Evolutionary conservation across 2,888 invertebrate species (phyloP), one percentile per base, ranked within the genome.

Genomic region (Scaptomyza parva): DNA sequence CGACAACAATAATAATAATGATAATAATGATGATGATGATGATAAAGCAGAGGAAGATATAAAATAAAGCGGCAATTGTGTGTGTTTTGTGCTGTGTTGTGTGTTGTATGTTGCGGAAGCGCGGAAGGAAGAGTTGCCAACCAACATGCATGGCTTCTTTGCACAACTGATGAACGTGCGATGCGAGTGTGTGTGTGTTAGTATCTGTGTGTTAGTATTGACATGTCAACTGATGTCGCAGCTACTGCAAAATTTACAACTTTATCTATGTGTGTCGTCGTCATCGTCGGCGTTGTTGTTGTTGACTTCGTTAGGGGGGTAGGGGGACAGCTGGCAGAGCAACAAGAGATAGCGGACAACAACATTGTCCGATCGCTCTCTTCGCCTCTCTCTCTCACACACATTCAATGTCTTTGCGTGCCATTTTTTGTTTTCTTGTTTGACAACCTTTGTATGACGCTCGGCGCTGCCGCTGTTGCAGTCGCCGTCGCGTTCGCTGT

Each of bases 231-330:
- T 80, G 68, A 43, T 55, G 63, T 55, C 54, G 44, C 39, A 37
- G 63, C 53, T 30, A 61, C 72, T 82, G 85, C 75, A 67, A 85
- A 85, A 80, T 83, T 80, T 83, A 83, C 80, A 86, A 86, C 86
- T 86, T 86, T 86, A 83, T 86, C 82, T 86, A 83, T 86, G 83
- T 86, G 80, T 86, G 86, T 60, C 86, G 86, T 71, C 77, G 39
- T 45, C 8, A 9, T 17, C 2, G 1, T 37, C 2, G 37, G 3
- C 7, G n/a, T n/a, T n/a, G n/a, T n/a, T n/a, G n/a, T n/a, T n/a
- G n/a, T n/a, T n/a, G n/a, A n/a, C n/a, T n/a, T n/a, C n/a, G n/a
- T n/a, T n/a, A n/a, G n/a, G n/a, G n/a, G 3, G 35, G 14, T 1
- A 33, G 59, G 24, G 18, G 12, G 35, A 14, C 20, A 45, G 35